phyloP scores from a whole-genome alignment of 2,888 invertebrate species.

The Yponomeuta plumbellus region DNA sequence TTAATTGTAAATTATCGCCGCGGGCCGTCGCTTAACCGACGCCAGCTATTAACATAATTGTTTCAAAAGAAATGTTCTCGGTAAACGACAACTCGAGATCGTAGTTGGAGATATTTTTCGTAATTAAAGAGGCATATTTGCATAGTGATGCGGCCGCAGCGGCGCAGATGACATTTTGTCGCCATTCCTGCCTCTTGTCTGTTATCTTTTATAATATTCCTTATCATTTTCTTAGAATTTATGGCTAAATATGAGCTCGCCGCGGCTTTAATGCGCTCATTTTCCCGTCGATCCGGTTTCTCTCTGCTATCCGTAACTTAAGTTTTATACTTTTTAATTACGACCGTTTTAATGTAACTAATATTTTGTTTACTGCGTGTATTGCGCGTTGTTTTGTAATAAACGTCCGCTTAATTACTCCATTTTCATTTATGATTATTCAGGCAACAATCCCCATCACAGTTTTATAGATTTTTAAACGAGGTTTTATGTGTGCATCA shows the following conservation, averaged over 20 bases:
- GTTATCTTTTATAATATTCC: slow-evolving; percentile 42
- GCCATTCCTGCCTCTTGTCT: slow-evolving; percentile 21
- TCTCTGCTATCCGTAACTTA: slow-evolving; percentile 19
- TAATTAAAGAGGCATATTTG: slow-evolving; percentile 62
- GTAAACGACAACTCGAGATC: slow-evolving; percentile 58
- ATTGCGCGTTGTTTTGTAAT: slow-evolving; percentile 45
- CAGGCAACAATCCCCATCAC: slow-evolving; percentile 31
- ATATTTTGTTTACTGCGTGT: slow-evolving; percentile 56
- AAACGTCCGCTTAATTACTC: slow-evolving; percentile 61
- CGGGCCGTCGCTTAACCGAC: slow-evolving; percentile 32
- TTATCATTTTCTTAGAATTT: slow-evolving; percentile 48
- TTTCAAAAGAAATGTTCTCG: slow-evolving; percentile 61
- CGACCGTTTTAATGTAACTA: slow-evolving; percentile 41
- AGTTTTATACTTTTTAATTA: slow-evolving; percentile 45
- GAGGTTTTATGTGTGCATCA: neutral
- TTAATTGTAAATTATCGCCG: slow-evolving; percentile 64
- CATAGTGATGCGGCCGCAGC: slow-evolving; percentile 50
- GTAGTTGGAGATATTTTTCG: slow-evolving; percentile 55
- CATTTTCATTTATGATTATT: slow-evolving; percentile 47
- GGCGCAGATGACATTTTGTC: slow-evolving; percentile 44
- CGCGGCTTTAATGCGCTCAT: slow-evolving; percentile 38
- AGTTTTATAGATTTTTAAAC: slow-evolving; percentile 43
- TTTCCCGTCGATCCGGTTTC: slow-evolving; percentile 45
- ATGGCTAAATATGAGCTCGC: slow-evolving; percentile 36
- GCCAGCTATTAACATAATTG: slow-evolving; percentile 63